Conservation (phyloP, 2,797 vertebrate species). For the Scleropages formosus region DNA sequence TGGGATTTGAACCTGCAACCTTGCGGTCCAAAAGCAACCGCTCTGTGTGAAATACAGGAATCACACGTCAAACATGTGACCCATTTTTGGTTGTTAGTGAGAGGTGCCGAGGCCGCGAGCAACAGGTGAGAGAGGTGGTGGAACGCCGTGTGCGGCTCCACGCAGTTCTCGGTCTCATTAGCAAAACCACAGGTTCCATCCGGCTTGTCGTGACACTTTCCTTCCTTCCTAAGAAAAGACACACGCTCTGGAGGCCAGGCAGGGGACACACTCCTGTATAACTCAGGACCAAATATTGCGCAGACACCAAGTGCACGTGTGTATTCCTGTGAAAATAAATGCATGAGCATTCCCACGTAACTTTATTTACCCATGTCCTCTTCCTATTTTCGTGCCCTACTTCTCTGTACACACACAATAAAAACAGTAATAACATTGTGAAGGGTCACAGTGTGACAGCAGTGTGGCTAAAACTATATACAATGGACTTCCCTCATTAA, state of each 20-base stretch:
- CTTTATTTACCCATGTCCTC: background rate
- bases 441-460: background rate
- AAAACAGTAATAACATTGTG: slow-evolving; percentile 1
- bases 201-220: background rate
- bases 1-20: too few species aligned
- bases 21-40: too few species aligned
- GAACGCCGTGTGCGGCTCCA: background rate
- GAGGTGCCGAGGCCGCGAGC: background rate
- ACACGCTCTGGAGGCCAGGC: background rate
- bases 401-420: slow-evolving; percentile 25
- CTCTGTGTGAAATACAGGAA: too few species aligned
- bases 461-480: background rate
- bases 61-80: slow-evolving; percentile 31
- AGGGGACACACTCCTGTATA: background rate
- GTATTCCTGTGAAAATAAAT: too few species aligned
- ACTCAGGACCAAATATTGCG: background rate
- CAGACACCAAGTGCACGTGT: too few species aligned
- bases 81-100: slow-evolving; percentile 39
- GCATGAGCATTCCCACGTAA: too few species aligned
- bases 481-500: slow-evolving; percentile 21
- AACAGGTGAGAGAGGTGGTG: background rate
- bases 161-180: slow-evolving; percentile 25
- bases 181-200: slow-evolving; percentile 16
- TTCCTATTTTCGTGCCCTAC: slow-evolving; percentile 23
- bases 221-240: background rate